These are phyloP conservation scores for Isichthys henryi DNA, from an alignment of 2,113 vertebrate species.

Conservation along the genomic window DNA sequence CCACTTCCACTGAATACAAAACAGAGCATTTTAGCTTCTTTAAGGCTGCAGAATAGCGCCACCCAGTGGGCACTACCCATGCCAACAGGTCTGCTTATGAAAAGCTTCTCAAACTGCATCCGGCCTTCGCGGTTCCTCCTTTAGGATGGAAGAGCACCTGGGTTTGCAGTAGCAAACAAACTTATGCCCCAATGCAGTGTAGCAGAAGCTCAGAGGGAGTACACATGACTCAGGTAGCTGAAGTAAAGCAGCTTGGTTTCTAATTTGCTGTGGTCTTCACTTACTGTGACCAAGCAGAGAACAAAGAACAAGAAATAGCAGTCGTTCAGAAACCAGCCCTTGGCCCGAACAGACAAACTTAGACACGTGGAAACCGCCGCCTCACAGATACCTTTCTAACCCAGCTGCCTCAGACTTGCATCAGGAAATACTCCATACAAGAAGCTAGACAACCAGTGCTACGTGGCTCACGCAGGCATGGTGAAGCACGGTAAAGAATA, in stretches of 20 bases:
- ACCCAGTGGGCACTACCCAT: not conserved
- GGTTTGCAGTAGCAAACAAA: not conserved
- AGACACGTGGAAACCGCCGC: not conserved
- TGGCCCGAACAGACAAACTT: not conserved
- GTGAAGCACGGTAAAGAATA: not conserved
- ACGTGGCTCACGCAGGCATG: not conserved
- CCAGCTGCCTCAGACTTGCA: not conserved
- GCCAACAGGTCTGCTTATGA: not conserved
- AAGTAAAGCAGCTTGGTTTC: not conserved
- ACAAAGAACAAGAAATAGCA: not conserved
- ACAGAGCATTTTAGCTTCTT: constrained; percentile 63
- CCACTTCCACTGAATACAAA: constrained; percentile 67
- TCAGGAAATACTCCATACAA: not conserved
- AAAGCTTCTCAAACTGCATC: not conserved
- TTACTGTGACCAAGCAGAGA: not conserved
- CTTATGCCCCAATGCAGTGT: not conserved
- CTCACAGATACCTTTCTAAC: not conserved
- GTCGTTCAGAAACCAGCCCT: not conserved
- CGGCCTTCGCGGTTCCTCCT: not conserved
- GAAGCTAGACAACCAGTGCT: not conserved
- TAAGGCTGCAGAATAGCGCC: constrained; percentile 70
- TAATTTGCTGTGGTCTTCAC: not conserved
- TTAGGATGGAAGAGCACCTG: not conserved
- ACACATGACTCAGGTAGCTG: not conserved
- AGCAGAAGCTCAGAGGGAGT: not conserved